Evolutionary conservation across 2,113 vertebrate genomes (phyloP).

Genomic region (Microcebus tavaratra): DNA sequence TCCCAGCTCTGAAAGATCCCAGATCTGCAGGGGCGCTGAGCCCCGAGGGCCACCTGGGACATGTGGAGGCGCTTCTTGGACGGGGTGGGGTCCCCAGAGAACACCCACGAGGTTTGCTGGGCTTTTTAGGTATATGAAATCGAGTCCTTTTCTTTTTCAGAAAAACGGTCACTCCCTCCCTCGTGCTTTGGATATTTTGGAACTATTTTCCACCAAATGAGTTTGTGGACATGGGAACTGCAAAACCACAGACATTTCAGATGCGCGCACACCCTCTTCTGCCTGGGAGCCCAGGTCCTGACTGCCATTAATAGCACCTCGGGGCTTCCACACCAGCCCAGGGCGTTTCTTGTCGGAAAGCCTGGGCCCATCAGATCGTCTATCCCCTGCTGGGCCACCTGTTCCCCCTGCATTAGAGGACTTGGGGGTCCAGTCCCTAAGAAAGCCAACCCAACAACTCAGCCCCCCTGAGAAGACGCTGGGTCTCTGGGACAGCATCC

Average conservation of each 20-base stretch:
- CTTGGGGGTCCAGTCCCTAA: background rate
- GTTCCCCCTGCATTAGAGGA: background rate
- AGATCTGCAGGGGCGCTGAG: background rate
- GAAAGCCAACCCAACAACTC: background rate
- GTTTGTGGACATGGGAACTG: conserved; percentile 45
- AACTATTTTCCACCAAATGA: conserved; percentile 62
- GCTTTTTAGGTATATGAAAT: background rate
- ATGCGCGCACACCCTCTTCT: background rate
- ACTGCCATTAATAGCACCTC: background rate
- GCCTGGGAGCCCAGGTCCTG: fast-evolving
- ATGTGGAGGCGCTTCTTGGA: fast-evolving
- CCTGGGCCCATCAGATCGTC: background rate
- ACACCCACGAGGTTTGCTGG: fast-evolving
- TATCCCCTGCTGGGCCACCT: background rate
- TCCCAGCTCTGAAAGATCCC: background rate
- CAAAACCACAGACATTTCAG: conserved; percentile 46
- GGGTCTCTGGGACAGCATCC: background rate
- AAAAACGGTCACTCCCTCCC: conserved; percentile 33
- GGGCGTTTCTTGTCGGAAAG: background rate
- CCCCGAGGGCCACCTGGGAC: fast-evolving
- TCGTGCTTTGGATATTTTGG: conserved; percentile 61
- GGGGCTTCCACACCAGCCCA: fast-evolving
- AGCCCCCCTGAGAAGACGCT: background rate
- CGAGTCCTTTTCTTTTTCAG: conserved; percentile 28
- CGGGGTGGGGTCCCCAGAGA: background rate